phyloP scores from a whole-genome alignment of 2,888 invertebrate species.

The Isoperla grammatica region DNA sequence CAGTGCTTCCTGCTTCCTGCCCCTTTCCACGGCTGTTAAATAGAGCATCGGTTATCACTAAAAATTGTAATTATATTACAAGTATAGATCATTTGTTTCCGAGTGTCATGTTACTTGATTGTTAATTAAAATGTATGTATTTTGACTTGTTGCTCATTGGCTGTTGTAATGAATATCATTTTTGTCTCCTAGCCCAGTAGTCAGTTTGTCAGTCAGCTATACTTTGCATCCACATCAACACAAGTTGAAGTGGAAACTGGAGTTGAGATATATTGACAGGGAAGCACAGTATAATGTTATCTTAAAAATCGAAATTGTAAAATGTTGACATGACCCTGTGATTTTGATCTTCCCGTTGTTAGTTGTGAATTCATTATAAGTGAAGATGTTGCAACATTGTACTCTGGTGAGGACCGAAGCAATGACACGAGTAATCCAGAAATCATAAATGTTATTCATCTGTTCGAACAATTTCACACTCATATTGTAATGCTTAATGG shows the following conservation, averaged over 20 bases:
- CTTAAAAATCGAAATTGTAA: conserved; percentile 13
- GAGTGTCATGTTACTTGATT: conserved; percentile 22
- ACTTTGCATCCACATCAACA: not conserved
- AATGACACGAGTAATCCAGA: conserved; percentile 1
- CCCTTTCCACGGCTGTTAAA: conserved; percentile 14
- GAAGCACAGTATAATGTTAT: conserved; percentile 19
- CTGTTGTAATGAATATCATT: conserved; percentile 28
- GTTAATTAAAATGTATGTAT: conserved; percentile 31
- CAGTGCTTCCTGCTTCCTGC: conserved; percentile 9
- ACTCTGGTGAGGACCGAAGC: not conserved
- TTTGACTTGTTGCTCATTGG: conserved; percentile 31
- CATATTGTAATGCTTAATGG: conserved; percentile 13
- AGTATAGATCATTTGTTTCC: conserved; percentile 18
- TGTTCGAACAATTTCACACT: conserved; percentile 1
- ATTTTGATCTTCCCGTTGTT: conserved; percentile 17
- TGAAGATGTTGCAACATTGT: conserved; percentile 5
- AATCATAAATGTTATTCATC: not conserved
- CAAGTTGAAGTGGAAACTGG: not conserved
- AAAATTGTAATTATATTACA: conserved; percentile 18
- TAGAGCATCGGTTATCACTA: not conserved
- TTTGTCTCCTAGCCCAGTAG: conserved; percentile 19
- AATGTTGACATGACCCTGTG: conserved; percentile 8
- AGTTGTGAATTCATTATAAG: conserved; percentile 6
- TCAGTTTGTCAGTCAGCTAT: not conserved
- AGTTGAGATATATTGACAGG: conserved; percentile 19